phyloP scores from a whole-genome alignment of 2,888 invertebrate species.

The Eudemis profundana region DNA sequence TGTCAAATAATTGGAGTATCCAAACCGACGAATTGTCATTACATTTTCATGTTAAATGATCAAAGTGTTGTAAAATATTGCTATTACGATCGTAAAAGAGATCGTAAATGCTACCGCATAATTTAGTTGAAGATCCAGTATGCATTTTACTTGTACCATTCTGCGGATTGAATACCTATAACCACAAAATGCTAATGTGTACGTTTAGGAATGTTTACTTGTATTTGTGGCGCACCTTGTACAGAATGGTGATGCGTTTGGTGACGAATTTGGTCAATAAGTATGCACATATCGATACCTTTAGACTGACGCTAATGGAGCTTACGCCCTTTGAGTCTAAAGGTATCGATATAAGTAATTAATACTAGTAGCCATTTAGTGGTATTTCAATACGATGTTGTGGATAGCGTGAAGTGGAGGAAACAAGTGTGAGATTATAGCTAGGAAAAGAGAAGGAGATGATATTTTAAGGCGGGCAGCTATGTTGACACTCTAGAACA shows the following conservation, averaged over 20 bases:
- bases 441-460: too few species aligned
- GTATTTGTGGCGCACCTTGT: not conserved
- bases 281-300: not conserved
- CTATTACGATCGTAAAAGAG: constrained; percentile 52
- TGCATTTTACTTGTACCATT: constrained; percentile 11
- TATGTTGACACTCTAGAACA: too few species aligned
- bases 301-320: not conserved
- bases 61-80: not conserved
- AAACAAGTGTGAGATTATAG: too few species aligned
- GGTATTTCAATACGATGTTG: too few species aligned
- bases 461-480: too few species aligned
- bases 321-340: not conserved
- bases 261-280: not conserved
- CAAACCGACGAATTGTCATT: not conserved
- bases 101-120: constrained; percentile 23
- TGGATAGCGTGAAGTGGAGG: too few species aligned
- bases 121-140: constrained; percentile 18
- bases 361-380: too few species aligned
- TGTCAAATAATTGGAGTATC: too few species aligned
- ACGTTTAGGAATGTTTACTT: constrained; percentile 13
- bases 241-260: not conserved
- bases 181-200: constrained; percentile 16
- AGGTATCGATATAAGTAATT: too few species aligned
- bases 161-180: constrained; percentile 16
- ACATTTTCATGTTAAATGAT: not conserved